These are phyloP conservation scores for Thamnophis sirtalis DNA, from an alignment of 2,113 vertebrate species.

Conservation along the genomic window DNA sequence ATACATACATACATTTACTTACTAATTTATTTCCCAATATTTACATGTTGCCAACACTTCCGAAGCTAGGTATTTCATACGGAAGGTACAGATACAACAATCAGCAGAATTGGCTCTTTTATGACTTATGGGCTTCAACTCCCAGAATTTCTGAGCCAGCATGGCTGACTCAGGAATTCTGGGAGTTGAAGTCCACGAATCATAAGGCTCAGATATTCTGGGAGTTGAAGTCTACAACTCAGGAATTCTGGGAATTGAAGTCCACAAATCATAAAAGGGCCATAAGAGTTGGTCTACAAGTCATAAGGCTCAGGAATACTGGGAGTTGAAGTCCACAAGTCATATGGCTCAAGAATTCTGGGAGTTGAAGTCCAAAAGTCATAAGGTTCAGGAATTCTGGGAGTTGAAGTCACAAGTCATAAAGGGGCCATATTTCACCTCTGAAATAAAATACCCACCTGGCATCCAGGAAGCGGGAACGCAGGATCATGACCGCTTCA, in stretches of 20 bases:
- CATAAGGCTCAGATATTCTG: too few relatives aligned
- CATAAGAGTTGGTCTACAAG: neutral
- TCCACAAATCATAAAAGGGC: too few relatives aligned
- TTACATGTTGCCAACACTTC: neutral
- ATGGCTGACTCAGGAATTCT: too few relatives aligned
- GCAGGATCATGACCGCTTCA: conserved; percentile 89
- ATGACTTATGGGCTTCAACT: neutral
- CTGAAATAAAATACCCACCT: conserved; percentile 59
- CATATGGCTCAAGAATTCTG: too few relatives aligned
- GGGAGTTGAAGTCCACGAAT: too few relatives aligned
- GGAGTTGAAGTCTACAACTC: too few relatives aligned
- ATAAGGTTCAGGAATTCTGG: neutral
- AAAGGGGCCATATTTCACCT: neutral
- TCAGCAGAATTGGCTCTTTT: neutral
- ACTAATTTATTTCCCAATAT: neutral
- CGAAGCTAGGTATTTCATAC: neutral
- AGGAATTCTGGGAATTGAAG: too few relatives aligned
- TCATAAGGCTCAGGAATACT: too few relatives aligned
- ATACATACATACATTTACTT: neutral
- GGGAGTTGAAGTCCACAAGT: too few relatives aligned
- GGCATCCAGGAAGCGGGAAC: conserved; percentile 86
- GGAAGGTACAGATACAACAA: neutral
- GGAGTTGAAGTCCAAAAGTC: neutral
- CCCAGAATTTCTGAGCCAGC: neutral
- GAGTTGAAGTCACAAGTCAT: neutral